Evolutionary conservation across 2,888 invertebrate species (phyloP).

Genomic region (Sclerodermus sp.): DNA sequence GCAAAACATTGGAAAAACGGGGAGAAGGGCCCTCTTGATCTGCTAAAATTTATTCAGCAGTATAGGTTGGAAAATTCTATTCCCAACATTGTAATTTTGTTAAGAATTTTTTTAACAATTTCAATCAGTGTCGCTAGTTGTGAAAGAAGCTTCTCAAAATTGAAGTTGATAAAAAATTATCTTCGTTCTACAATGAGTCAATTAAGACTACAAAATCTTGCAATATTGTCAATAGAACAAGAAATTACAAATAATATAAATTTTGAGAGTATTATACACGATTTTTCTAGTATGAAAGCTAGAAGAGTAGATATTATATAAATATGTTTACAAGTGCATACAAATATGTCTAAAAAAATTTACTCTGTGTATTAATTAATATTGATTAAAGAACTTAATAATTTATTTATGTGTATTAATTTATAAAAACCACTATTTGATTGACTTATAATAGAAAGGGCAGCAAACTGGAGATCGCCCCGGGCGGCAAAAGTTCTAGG

Average conservation of each 20-base stretch:
- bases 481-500: neutral
- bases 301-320: conserved; percentile 1
- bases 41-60: neutral
- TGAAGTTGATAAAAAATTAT: conserved; percentile 1
- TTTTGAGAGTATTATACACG: neutral
- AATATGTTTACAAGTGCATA: neutral
- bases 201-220: conserved; percentile 1
- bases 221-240: conserved; percentile 1
- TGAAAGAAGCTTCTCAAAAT: neutral
- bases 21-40: neutral
- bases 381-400: neutral
- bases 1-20: conserved; percentile 1
- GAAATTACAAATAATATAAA: neutral
- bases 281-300: neutral
- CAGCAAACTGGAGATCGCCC: neutral
- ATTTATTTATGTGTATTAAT: neutral
- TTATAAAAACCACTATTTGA: neutral
- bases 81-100: neutral
- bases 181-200: neutral
- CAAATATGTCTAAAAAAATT: neutral
- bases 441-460: conserved; percentile 1
- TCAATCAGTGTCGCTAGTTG: neutral
- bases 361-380: neutral
- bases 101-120: neutral
- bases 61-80: neutral